Conservation (phyloP, 2,113 vertebrate genomes). For the Erinaceus europaeus region DNA sequence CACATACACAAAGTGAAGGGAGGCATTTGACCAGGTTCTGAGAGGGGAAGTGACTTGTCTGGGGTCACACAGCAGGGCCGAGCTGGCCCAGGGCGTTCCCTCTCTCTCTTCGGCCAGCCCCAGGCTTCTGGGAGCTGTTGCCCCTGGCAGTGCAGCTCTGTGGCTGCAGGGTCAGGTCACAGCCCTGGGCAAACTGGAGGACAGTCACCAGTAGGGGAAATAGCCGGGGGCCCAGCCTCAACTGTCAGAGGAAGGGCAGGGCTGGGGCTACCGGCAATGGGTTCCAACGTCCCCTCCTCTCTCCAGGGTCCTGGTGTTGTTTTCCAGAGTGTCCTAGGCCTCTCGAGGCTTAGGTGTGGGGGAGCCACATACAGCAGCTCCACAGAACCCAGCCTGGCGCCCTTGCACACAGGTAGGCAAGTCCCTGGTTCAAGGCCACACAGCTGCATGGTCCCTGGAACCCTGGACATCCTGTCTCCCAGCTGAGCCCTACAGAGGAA, state of each 20-base stretch:
- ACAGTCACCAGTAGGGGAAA: not conserved
- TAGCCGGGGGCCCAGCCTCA: not conserved
- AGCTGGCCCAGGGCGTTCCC: not conserved
- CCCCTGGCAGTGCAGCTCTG: not conserved
- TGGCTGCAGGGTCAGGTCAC: not conserved
- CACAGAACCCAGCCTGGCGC: accelerated
- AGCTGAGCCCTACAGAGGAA: conserved; percentile 22
- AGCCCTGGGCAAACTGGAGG: not conserved
- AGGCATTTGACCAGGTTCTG: not conserved
- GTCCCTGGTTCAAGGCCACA: conserved; percentile 15
- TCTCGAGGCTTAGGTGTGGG: too few species aligned
- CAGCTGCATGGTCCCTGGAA: not conserved
- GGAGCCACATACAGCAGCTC: accelerated
- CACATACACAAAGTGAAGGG: not conserved
- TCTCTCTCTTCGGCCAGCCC: not conserved
- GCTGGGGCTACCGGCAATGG: not conserved
- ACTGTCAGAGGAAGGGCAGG: conserved; percentile 22
- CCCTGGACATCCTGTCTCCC: not conserved
- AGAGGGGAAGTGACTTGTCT: not conserved
- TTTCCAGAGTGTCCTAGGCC: not conserved
- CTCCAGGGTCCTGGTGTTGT: not conserved
- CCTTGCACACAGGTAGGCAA: not conserved
- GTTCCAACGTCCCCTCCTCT: not conserved
- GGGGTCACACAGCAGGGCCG: not conserved
- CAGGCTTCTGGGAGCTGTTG: not conserved